Percentiles rank a stretch among this genome's conserved stretches.
These are phyloP conservation scores for Synanthedon vespiformis DNA, from an alignment of 2,888 invertebrate species.

Conservation along the genomic window DNA sequence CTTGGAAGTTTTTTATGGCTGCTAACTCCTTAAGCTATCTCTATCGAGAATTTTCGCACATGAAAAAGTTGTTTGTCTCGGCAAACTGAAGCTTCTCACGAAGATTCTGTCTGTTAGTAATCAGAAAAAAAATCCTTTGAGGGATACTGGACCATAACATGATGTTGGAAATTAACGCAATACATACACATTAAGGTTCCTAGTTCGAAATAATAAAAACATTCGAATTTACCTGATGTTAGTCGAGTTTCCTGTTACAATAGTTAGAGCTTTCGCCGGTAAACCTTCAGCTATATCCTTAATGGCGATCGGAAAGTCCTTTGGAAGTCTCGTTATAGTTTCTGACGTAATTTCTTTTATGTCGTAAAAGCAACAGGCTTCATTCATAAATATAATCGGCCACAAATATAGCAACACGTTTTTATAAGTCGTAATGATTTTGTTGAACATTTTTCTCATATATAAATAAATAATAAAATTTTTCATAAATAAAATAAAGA, in stretches of 20 bases:
- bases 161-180: too few species aligned
- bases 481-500: too few species aligned
- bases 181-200: background rate
- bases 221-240: slow-evolving; percentile 41
- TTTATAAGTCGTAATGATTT: background rate
- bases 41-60: too few species aligned
- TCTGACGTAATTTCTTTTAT: slow-evolving; percentile 37
- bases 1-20: too few species aligned
- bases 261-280: slow-evolving; percentile 39
- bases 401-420: background rate
- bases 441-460: too few species aligned
- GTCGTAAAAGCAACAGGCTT: slow-evolving; percentile 29
- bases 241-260: slow-evolving; percentile 53
- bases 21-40: too few species aligned
- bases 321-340: slow-evolving; percentile 31
- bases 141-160: too few species aligned
- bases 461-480: too few species aligned
- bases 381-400: background rate
- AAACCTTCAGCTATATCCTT: slow-evolving; percentile 54
- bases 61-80: too few species aligned
- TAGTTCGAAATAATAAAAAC: slow-evolving; percentile 1
- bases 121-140: too few species aligned
- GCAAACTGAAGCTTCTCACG: too few species aligned
- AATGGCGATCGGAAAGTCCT: slow-evolving; percentile 43
- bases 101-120: too few species aligned